A percentile compares a stretch with the other conserved stretches of the same genome.
phyloP scores from a whole-genome alignment of 2,113 vertebrate species.

The Rhegmatorhina hoffmannsi region DNA sequence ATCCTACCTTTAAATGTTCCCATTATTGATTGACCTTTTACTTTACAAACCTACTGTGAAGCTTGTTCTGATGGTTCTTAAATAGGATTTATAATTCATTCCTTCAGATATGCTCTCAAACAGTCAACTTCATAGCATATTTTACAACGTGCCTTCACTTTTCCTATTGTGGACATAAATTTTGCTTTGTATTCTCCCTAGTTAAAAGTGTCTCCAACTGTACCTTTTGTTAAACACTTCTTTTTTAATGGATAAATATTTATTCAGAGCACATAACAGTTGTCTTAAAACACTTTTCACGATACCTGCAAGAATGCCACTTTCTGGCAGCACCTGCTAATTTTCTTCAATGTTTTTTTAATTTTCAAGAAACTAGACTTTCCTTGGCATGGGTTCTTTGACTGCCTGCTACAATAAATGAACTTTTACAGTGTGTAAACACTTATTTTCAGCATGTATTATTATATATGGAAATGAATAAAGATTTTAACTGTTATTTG shows the following conservation, averaged over 20 bases:
- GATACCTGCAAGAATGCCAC: background rate
- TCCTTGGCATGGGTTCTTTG: background rate
- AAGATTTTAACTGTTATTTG: background rate
- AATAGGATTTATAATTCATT: background rate
- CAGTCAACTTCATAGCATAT: background rate
- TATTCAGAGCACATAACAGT: background rate
- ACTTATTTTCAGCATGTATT: background rate
- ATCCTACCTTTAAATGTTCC: background rate
- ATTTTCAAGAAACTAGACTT: background rate
- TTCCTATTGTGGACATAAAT: background rate
- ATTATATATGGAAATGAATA: background rate
- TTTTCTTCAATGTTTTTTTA: background rate
- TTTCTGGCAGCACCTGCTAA: background rate
- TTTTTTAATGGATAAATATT: background rate
- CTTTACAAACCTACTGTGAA: background rate
- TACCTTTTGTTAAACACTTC: background rate
- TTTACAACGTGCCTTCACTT: background rate
- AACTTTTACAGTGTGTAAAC: background rate
- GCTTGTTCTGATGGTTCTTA: background rate
- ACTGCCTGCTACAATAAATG: background rate
- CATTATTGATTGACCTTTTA: background rate
- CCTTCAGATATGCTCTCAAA: background rate
- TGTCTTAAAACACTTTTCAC: background rate
- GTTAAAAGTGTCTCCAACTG: background rate
- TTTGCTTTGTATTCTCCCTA: background rate